Base-by-base conservation (phyloP, 2,888 invertebrate species). In the Leptinotarsa juncta region DNA sequence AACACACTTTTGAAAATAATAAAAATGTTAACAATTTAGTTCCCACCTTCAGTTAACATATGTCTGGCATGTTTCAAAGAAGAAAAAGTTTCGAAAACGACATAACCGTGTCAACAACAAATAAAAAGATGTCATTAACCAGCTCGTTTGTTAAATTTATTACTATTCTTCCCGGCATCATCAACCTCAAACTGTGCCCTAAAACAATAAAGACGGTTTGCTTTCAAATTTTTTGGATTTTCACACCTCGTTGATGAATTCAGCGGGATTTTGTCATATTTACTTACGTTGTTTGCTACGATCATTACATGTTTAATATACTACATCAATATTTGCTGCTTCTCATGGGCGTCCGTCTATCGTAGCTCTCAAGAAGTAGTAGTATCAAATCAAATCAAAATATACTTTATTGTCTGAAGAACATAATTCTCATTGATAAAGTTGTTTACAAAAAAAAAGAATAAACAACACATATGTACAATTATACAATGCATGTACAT, bases 271-370 rank as follows among this genome's bases (percentile, higher is more conserved):
- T 67, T 71, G 67, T 73, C 51, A 67, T 73, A 55, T 76, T 76
- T 73, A 60, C 65, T 42, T 60, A 62, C 51, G 66, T 62, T 76
- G 73, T 76, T 76, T 73, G 65, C 73, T 10, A 65, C 70, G 53
- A 76, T 76, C 73, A 76, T 76, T 73, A 76, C 76, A 66, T 70
- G 32, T 67, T 81, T 77, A 74, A 72, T 71, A 65, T 73, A 50
- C 71, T 57, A 32, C 42, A 70, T 72, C 69, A 75, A 75, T 75
- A 77, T 77, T 77, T 77, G 74, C 62, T n/a, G 62, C 3, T 62
- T 62, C n/a, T 12, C 62, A 62, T 20, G 42, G 62, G 62, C 62
- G 62, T 26, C 42, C 20, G 23, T 14, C 14, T 14, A 26, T 4
- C 3, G 15, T 4, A 51, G 10, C 53, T 53, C 2, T 18, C 7